Conservation (phyloP, 1,140 invertebrate species). For the Caerostris extrusa region DNA sequence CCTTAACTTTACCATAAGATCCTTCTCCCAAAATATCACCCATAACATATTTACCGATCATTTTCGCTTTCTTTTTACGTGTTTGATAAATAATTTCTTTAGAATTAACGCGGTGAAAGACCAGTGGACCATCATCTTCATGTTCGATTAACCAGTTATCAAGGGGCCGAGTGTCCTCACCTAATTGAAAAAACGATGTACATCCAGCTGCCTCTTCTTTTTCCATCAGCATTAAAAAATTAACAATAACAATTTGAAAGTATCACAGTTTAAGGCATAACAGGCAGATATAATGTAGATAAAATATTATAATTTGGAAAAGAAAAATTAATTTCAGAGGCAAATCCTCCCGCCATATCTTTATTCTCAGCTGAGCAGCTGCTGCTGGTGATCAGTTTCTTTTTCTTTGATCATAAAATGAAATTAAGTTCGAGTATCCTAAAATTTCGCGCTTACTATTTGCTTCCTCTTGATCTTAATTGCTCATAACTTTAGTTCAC, state of each 20-base stretch:
- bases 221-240: slow-evolving; percentile 75
- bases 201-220: slow-evolving; percentile 73
- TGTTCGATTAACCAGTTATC: slow-evolving; percentile 74
- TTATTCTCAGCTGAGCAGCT: slow-evolving; percentile 49
- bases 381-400: not conserved
- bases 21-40: slow-evolving; percentile 98
- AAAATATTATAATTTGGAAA: slow-evolving; percentile 51
- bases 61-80: slow-evolving; percentile 94
- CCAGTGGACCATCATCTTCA: slow-evolving; percentile 87
- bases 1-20: slow-evolving; percentile 97
- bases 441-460: not conserved
- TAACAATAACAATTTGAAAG: slow-evolving; percentile 32
- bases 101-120: slow-evolving; percentile 96
- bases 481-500: not conserved
- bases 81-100: slow-evolving; percentile 96
- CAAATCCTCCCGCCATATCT: slow-evolving; percentile 70
- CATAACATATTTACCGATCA: slow-evolving; percentile 98
- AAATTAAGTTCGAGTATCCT: not conserved
- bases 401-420: not conserved
- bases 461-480: not conserved
- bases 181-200: slow-evolving; percentile 76
- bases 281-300: slow-evolving; percentile 4
- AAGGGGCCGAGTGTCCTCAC: slow-evolving; percentile 67
- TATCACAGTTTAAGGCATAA: slow-evolving; percentile 75
- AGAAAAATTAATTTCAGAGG: not conserved